These are phyloP conservation scores for Byasa hedistus DNA, from an alignment of 2,888 invertebrate genomes.

Conservation along the genomic window DNA sequence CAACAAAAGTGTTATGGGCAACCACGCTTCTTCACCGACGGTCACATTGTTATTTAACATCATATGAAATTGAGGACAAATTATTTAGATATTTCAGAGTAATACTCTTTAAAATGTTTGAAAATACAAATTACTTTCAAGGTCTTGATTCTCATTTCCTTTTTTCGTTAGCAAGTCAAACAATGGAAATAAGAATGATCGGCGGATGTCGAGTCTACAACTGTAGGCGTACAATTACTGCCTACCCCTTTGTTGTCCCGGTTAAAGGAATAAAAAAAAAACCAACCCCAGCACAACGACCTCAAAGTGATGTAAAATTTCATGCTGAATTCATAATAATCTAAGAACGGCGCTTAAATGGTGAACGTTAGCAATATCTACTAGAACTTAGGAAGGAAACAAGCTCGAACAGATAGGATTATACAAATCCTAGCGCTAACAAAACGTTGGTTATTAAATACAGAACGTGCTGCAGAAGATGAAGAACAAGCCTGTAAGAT, in stretches of 20 bases:
- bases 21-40: too few relatives aligned
- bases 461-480: too few relatives aligned
- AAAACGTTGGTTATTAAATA: too few relatives aligned
- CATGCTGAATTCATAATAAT: constrained; percentile 31
- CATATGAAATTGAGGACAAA: too few relatives aligned
- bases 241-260: constrained; percentile 2
- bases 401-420: constrained; percentile 15
- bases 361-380: constrained; percentile 12
- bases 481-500: too few relatives aligned
- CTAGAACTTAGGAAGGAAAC: constrained; percentile 1
- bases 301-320: constrained; percentile 23
- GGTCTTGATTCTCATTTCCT: background rate
- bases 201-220: background rate
- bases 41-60: too few relatives aligned
- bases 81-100: too few relatives aligned
- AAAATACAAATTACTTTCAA: too few relatives aligned
- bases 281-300: constrained; percentile 1
- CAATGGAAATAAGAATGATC: constrained; percentile 1
- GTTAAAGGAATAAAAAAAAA: constrained; percentile 11
- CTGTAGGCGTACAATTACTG: constrained; percentile 1
- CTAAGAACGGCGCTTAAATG: constrained; percentile 23
- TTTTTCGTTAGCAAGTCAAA: background rate
- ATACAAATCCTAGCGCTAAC: constrained; percentile 10
- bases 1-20: too few relatives aligned
- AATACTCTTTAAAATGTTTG: too few relatives aligned